Conservation (phyloP, 2,888 invertebrate genomes). For the Geotrupes spiniger region DNA sequence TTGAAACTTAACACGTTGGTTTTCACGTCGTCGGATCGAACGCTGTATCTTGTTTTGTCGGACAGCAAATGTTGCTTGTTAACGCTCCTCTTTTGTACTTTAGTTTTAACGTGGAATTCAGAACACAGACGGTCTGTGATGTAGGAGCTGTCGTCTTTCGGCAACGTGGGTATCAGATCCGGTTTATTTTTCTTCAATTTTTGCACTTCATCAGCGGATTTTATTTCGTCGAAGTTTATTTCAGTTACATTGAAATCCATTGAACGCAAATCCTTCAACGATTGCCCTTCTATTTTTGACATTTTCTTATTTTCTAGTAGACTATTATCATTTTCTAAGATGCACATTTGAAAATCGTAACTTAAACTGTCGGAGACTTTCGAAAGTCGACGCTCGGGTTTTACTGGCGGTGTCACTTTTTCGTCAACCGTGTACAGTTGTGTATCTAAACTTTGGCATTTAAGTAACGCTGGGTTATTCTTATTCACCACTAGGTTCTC, state of each 20-base stretch:
- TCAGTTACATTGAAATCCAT: conserved; percentile 29
- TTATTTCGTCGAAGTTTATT: conserved; percentile 36
- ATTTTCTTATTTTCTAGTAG: conserved; percentile 25
- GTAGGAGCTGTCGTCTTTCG: conserved; percentile 53
- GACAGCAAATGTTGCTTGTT: conserved; percentile 32
- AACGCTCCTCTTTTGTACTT: conserved; percentile 44
- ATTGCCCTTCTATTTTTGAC: conserved; percentile 27
- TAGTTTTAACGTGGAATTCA: conserved; percentile 70
- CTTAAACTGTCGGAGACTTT: conserved; percentile 38
- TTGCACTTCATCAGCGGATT: conserved; percentile 27
- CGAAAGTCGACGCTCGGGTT: conserved; percentile 22
- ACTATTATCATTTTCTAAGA: conserved; percentile 38
- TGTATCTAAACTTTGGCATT: conserved; percentile 44
- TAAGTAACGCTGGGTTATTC: conserved; percentile 38
- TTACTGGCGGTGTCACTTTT: conserved; percentile 1
- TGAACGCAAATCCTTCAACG: conserved; percentile 29
- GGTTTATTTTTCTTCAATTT: conserved; percentile 40
- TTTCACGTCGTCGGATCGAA: conserved; percentile 22
- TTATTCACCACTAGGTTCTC: conserved; percentile 31
- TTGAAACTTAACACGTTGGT: conserved; percentile 28
- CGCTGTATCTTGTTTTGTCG: conserved; percentile 30
- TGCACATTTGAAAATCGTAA: conserved; percentile 44
- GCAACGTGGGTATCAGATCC: conserved; percentile 43
- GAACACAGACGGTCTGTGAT: conserved; percentile 68
- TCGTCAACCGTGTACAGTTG: conserved; percentile 37